phyloP scores from a whole-genome alignment of 2,888 invertebrate genomes.

The Platynereis dumerilii region DNA sequence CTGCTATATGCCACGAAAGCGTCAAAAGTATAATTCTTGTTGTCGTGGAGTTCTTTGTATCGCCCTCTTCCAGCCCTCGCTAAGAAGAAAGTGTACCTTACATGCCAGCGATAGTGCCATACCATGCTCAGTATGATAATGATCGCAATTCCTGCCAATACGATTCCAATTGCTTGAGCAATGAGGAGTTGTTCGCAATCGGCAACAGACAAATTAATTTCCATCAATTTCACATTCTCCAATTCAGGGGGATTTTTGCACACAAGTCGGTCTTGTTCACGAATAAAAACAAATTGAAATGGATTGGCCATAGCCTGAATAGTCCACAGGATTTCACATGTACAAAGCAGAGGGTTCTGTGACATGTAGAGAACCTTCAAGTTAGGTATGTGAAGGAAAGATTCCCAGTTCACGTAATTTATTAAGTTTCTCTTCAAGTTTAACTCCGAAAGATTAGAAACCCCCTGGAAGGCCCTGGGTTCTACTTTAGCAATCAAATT shows the following conservation, averaged over 20 bases:
- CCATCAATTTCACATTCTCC: background rate
- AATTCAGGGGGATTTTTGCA: background rate
- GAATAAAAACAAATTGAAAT: background rate
- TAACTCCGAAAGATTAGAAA: background rate
- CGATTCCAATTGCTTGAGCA: background rate
- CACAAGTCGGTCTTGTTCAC: background rate
- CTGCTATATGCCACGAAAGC: conserved; percentile 76
- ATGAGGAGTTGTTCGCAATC: no score
- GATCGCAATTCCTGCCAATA: background rate
- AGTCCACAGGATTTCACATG: background rate
- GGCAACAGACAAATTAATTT: no score
- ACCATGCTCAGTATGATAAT: background rate
- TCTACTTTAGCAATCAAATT: background rate
- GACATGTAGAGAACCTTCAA: background rate
- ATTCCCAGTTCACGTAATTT: background rate
- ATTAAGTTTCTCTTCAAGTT: background rate
- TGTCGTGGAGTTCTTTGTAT: background rate
- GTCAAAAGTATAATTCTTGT: conserved; percentile 67
- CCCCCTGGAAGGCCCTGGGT: background rate
- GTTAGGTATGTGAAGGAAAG: background rate
- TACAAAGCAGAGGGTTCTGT: background rate
- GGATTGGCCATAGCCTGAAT: background rate
- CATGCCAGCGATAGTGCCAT: background rate
- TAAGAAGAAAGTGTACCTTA: background rate
- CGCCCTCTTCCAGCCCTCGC: background rate